These are phyloP conservation scores for Plectropomus leopardus DNA, from an alignment of 2,113 vertebrate species.

Conservation along the genomic window DNA sequence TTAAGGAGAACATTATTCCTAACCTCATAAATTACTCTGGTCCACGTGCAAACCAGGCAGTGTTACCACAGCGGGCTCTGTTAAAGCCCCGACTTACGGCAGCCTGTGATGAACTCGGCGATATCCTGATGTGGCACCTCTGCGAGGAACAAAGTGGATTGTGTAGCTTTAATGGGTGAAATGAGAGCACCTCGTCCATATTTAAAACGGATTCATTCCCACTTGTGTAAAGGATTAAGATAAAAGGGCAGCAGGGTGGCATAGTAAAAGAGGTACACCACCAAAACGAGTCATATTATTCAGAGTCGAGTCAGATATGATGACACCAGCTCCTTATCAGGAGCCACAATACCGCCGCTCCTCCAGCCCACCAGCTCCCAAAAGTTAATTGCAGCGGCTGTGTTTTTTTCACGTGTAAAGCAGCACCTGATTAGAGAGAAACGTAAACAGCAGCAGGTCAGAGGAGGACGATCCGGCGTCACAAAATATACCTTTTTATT, in stretches of 20 bases:
- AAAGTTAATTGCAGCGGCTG: not conserved
- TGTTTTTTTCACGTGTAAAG: not conserved
- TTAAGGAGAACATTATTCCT: not conserved
- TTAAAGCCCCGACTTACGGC: not conserved
- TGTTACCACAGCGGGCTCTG: not conserved
- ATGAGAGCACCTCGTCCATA: constrained; percentile 9
- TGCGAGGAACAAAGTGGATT: constrained; percentile 18
- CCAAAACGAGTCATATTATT: constrained; percentile 12
- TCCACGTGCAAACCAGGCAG: not conserved
- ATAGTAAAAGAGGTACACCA: not conserved
- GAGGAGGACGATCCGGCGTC: not conserved
- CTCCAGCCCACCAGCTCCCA: not conserved
- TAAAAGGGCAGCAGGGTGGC: constrained; percentile 30
- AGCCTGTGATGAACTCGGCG: not conserved
- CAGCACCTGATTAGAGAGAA: not conserved
- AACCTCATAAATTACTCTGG: not conserved
- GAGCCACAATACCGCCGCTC: not conserved
- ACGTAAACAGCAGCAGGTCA: not conserved
- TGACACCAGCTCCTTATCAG: not conserved
- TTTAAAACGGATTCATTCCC: constrained; percentile 33
- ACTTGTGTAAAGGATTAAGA: constrained; percentile 43
- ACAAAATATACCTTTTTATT: not conserved
- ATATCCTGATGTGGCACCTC: not conserved
- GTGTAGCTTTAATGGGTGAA: constrained; percentile 33
- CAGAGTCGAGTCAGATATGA: constrained; percentile 11